These are phyloP conservation scores for Hylia prasina DNA, from an alignment of 2,113 vertebrate genomes.

Conservation along the genomic window DNA sequence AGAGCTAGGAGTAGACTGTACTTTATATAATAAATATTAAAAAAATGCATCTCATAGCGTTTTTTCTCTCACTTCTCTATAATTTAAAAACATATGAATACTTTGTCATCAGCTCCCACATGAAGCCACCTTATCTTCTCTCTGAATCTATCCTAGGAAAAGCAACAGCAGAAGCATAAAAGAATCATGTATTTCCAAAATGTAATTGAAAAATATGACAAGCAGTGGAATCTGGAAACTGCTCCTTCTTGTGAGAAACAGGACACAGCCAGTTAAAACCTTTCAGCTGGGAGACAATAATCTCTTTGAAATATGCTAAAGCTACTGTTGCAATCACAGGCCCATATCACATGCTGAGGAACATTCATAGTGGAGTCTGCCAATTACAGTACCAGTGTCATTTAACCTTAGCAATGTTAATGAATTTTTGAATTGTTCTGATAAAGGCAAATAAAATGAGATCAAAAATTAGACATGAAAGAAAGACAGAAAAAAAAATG, in stretches of 20 bases:
- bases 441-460: background rate
- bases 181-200: background rate
- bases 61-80: background rate
- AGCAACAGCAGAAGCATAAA: background rate
- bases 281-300: background rate
- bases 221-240: background rate
- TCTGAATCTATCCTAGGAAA: background rate
- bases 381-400: background rate
- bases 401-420: background rate
- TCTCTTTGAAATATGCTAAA: background rate
- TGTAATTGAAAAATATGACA: rapidly evolving
- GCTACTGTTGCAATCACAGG: background rate
- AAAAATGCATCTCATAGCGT: rapidly evolving
- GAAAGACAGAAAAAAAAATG: background rate
- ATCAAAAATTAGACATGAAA: background rate
- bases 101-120: background rate
- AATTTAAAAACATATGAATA: background rate
- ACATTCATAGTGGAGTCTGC: background rate
- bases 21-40: background rate
- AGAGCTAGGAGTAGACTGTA: background rate
- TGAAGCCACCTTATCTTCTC: background rate
- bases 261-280: background rate
- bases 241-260: background rate
- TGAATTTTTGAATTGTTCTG: background rate
- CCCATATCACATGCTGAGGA: rapidly evolving